A percentile compares a stretch with the other conserved stretches of the same genome.
Evolutionary conservation across 1,140 invertebrate species (phyloP).

Genomic region (Mylabris phalerata): DNA sequence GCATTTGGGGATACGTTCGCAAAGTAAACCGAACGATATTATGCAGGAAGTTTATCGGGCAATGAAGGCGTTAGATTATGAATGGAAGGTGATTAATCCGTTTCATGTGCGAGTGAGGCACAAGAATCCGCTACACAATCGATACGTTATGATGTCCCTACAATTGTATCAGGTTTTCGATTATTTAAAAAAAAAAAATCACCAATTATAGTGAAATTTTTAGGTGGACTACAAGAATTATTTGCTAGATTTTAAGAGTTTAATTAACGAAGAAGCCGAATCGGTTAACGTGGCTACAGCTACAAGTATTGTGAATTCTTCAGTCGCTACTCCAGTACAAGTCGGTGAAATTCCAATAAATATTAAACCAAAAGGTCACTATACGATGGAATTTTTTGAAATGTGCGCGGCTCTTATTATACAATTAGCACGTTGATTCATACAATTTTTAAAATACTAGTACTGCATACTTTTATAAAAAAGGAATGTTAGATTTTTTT

Average conservation of each 20-base stretch:
- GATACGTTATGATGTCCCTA: constrained; percentile 93
- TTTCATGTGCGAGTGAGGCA: constrained; percentile 90
- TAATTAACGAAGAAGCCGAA: constrained; percentile 70
- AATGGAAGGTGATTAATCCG: constrained; percentile 98
- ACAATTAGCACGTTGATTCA: constrained; percentile 80
- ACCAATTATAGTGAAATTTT: constrained; percentile 1
- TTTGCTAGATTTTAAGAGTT: constrained; percentile 94
- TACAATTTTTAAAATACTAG: too few relatives aligned
- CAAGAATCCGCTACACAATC: constrained; percentile 72
- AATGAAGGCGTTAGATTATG: constrained; percentile 96
- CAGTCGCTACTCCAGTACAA: constrained; percentile 38
- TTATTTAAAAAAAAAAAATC: background rate
- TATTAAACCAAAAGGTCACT: constrained; percentile 59
- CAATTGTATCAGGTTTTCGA: constrained; percentile 81
- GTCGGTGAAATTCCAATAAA: constrained; percentile 40
- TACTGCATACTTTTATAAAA: too few relatives aligned
- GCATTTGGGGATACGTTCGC: constrained; percentile 97
- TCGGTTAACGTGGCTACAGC: constrained; percentile 39
- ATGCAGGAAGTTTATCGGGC: constrained; percentile 99
- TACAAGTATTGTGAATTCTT: constrained; percentile 47
- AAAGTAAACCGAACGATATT: constrained; percentile 98
- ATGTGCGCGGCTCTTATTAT: constrained; percentile 98
- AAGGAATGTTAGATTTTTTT: too few relatives aligned
- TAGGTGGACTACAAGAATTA: constrained; percentile 94
- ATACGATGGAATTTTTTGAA: constrained; percentile 99